These are phyloP conservation scores for Neogobius melanostomus DNA, from an alignment of 2,113 vertebrate genomes.

Conservation along the genomic window DNA sequence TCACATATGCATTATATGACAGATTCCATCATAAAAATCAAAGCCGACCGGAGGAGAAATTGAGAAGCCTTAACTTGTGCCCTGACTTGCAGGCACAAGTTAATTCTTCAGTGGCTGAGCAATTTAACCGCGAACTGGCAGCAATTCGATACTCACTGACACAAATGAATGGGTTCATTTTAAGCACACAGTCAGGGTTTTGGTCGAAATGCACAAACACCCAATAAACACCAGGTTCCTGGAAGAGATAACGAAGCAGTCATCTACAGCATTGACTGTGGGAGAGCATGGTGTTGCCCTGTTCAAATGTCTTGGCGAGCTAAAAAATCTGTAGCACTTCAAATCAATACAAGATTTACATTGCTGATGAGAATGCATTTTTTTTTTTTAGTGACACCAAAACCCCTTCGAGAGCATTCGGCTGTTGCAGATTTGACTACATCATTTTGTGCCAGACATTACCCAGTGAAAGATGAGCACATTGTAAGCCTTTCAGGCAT, in stretches of 20 bases:
- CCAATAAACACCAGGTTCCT: background rate
- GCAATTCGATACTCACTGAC: background rate
- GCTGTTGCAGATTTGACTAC: too few relatives aligned
- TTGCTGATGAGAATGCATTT: too few relatives aligned
- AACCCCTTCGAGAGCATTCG: too few relatives aligned
- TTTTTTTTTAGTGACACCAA: too few relatives aligned
- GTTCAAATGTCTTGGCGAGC: too few relatives aligned
- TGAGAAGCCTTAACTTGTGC: slow-evolving; percentile 3
- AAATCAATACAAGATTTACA: too few relatives aligned
- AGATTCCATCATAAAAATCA: slow-evolving; percentile 14
- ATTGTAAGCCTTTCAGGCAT: too few relatives aligned
- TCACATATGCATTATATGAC: slow-evolving; percentile 5
- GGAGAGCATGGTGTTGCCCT: too few relatives aligned
- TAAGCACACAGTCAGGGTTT: background rate
- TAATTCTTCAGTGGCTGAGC: background rate
- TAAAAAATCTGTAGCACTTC: too few relatives aligned
- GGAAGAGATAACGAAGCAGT: background rate
- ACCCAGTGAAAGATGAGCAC: too few relatives aligned
- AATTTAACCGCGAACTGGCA: background rate
- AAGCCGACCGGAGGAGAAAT: slow-evolving; percentile 5
- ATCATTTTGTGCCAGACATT: too few relatives aligned
- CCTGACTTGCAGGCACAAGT: background rate
- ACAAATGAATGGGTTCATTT: background rate
- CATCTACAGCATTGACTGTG: too few relatives aligned
- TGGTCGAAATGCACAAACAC: background rate